These are phyloP conservation scores for Zalophus californianus DNA, from an alignment of 2,797 vertebrate genomes.

Conservation along the genomic window DNA sequence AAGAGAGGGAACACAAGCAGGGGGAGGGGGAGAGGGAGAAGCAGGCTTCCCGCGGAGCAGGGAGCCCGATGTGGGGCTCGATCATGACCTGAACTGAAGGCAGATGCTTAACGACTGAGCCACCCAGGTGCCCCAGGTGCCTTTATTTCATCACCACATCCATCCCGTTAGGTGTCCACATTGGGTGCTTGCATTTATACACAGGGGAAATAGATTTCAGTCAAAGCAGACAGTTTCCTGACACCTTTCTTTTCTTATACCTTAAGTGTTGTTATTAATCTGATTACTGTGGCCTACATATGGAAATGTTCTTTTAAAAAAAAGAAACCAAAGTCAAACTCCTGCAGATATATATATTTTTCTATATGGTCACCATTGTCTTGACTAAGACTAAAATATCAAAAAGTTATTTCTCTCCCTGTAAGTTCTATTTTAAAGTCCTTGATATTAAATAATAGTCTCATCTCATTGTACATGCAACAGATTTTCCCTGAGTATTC, in stretches of 20 bases:
- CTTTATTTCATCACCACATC: background rate
- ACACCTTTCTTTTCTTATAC: background rate
- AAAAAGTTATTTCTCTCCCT: background rate
- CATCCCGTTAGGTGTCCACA: background rate
- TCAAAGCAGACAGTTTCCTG: background rate
- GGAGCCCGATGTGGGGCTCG: no score
- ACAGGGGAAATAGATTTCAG: background rate
- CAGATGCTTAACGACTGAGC: no score
- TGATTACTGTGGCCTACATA: background rate
- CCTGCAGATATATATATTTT: background rate
- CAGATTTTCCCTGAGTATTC: background rate
- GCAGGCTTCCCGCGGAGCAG: no score
- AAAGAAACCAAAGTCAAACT: background rate
- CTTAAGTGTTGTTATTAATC: background rate
- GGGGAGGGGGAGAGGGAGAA: no score
- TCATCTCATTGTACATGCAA: background rate
- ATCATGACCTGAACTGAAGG: no score
- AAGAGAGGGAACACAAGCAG: no score
- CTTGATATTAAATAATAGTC: background rate
- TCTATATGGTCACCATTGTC: background rate
- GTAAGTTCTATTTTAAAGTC: background rate
- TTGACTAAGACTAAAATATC: background rate
- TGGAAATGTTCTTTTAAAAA: background rate
- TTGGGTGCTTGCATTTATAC: background rate
- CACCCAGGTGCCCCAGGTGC: background rate